Evolutionary conservation across 1,140 invertebrate species (phyloP).

Genomic region (Physella acuta): DNA sequence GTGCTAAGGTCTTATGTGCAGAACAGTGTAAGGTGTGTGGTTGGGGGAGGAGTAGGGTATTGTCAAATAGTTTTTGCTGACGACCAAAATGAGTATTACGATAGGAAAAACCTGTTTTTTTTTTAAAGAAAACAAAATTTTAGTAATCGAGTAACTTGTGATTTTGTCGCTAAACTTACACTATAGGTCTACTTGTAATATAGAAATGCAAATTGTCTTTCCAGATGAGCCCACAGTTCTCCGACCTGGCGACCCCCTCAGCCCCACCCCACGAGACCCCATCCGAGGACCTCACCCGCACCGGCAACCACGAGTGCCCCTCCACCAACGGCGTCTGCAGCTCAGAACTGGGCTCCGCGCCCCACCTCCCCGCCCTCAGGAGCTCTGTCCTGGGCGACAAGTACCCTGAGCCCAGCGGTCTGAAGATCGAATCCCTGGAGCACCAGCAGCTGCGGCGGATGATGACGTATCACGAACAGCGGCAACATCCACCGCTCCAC

Average conservation of each 20-base stretch:
- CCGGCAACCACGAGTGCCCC: not conserved
- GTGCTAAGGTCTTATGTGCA: too few relatives aligned
- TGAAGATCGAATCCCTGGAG: not conserved
- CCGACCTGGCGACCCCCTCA: constrained; percentile 7
- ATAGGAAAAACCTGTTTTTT: not conserved
- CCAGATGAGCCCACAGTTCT: constrained; percentile 12
- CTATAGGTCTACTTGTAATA: not conserved
- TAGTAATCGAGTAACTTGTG: not conserved
- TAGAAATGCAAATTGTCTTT: not conserved
- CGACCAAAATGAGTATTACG: too few relatives aligned
- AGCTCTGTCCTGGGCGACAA: not conserved
- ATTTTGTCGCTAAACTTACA: not conserved
- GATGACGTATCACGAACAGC: not conserved
- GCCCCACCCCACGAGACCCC: not conserved
- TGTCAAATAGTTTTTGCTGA: too few relatives aligned
- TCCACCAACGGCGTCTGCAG: not conserved
- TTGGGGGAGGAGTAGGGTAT: too few relatives aligned
- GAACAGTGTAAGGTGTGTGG: too few relatives aligned
- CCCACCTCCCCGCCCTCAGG: not conserved
- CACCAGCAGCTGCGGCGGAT: not conserved
- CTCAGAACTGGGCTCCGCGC: not conserved
- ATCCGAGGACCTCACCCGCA: not conserved
- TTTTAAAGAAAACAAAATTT: not conserved
- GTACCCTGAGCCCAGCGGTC: not conserved
- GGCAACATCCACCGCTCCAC: not conserved